These are phyloP conservation scores for Harpegnathos saltator DNA, from an alignment of 1,140 invertebrate species.

Conservation along the genomic window DNA sequence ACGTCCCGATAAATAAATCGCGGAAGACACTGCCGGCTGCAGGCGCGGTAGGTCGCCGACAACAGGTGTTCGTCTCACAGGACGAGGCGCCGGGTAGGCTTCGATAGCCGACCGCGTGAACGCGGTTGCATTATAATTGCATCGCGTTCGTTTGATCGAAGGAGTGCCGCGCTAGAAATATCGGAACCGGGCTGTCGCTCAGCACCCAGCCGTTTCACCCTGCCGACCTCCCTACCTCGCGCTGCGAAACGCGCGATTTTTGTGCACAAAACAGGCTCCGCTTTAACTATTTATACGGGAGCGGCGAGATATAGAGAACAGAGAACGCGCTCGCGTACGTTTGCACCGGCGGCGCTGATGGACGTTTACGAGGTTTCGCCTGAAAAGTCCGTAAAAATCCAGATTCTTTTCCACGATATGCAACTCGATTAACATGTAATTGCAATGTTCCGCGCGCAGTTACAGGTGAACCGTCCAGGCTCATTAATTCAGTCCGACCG, in stretches of 20 bases:
- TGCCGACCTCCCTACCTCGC: no score
- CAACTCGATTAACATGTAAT: constrained; percentile 5
- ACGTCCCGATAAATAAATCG: constrained; percentile 67
- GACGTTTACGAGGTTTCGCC: no score
- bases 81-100: background rate
- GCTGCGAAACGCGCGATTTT: background rate
- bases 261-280: background rate
- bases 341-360: no score
- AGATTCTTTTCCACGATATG: background rate
- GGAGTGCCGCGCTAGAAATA: background rate
- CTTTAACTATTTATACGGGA: no score
- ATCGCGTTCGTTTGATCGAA: constrained; percentile 18
- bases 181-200: background rate
- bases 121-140: constrained; percentile 6
- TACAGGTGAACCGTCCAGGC: background rate
- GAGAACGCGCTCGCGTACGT: no score
- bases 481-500: constrained; percentile 11
- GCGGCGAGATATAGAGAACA: no score
- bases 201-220: background rate
- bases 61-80: constrained; percentile 51
- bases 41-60: constrained; percentile 19
- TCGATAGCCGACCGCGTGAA: constrained; percentile 13
- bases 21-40: constrained; percentile 53
- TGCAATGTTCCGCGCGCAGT: background rate
- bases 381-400: background rate